Evolutionary conservation across 2,888 invertebrate species (phyloP), one percentile per base, ranked within the genome.

Genomic region (Nomada lathburiana): DNA sequence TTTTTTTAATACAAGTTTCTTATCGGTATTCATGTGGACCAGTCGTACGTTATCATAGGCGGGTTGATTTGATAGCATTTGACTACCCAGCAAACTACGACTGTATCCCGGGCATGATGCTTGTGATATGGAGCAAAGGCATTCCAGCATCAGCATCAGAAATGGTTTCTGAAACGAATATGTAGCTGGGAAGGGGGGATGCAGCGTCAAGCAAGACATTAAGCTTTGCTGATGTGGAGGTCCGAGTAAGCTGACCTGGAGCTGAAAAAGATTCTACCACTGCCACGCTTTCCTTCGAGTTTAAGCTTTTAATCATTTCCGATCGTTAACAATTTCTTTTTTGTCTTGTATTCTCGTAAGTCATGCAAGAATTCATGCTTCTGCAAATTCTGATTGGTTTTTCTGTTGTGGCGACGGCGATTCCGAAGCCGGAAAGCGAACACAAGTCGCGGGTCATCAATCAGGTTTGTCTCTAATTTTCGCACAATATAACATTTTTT

Each of bases 351-450:
- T 16, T 73, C 4, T 26, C 44, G 59, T 10, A 59, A 71, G 53
- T 75, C 72, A 88, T 87, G 84, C 80, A 55, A 78, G 71, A 50
- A 69, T 65, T 87, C 70, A 82, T 84, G 81, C 63, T 81, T 18
- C 57, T 86, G 11, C 81, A 86, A 69, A 67, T 84, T 47, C 36
- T 88, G 20, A 75, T 86, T 44, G 73, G 73, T 53, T 78, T 90
- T 65, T 90, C 89, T 57, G 84, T 92, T 71, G 76, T 92, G 69
- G 94, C 94, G 42, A 92, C 94, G 65, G 96, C 96, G 16, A 96
- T 97, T 65, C 97, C 97, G 1, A 97, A 96, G 92, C 96, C 96
- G 18, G 97, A 97, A 64, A 97, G 97, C 79, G 95, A 95, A 18
- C 94, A 94, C 59, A 88, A 88, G 42, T 96, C 96, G 82, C 94